phyloP scores from a whole-genome alignment of 2,888 invertebrate species.

The Nomada hirtipes region DNA sequence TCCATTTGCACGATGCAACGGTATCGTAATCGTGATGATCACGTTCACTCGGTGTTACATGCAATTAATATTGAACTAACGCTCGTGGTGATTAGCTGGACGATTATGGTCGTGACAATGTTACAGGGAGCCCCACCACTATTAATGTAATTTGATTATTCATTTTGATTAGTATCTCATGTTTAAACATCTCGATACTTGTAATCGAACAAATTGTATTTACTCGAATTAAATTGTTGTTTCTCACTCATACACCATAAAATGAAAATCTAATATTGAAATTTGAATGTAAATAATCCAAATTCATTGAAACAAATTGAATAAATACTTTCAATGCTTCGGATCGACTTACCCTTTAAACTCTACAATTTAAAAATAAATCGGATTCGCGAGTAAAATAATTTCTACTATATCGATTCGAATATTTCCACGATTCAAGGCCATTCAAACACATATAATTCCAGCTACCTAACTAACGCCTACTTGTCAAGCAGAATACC shows the following conservation, averaged over 20 bases:
- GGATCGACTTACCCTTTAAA: no score
- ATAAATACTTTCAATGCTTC: no score
- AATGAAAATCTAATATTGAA: neutral
- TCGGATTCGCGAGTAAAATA: neutral
- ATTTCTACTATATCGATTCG: neutral
- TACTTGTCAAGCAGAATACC: no score
- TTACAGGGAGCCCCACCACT: constrained; percentile 1
- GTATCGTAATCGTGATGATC: constrained; percentile 41
- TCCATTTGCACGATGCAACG: constrained; percentile 39
- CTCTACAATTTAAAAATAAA: neutral
- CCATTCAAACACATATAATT: constrained; percentile 8
- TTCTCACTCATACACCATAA: no score
- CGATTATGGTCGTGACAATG: constrained; percentile 18
- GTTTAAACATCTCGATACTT: neutral
- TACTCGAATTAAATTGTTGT: no score
- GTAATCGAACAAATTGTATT: neutral
- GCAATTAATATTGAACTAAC: constrained; percentile 43
- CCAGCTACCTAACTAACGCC: constrained; percentile 1
- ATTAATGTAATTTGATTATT: no score
- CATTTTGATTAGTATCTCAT: neutral
- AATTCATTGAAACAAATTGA: neutral
- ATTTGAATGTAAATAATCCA: neutral
- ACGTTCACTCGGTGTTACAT: constrained; percentile 5
- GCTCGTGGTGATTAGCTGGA: constrained; percentile 15
- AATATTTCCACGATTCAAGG: neutral